Evolutionary conservation across 2,888 invertebrate genomes (phyloP).

Genomic region (Meloe dianella): DNA sequence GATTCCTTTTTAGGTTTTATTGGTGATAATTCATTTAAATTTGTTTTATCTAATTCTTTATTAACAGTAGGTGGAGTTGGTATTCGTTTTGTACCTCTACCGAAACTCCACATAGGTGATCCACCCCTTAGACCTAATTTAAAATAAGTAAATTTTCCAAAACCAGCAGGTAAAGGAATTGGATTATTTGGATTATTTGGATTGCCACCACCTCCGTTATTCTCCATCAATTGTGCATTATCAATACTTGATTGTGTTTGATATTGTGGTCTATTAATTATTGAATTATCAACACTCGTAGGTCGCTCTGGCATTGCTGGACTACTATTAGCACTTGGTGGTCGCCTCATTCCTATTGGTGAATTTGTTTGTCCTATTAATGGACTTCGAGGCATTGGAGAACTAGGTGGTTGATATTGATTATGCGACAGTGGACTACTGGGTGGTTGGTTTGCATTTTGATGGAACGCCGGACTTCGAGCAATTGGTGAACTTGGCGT

Average conservation of each 20-base stretch:
- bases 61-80: constrained; percentile 48
- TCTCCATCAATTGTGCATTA: constrained; percentile 19
- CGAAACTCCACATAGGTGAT: constrained; percentile 69
- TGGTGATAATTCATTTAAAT: constrained; percentile 31
- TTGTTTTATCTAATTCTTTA: constrained; percentile 30
- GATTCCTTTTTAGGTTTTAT: constrained; percentile 59
- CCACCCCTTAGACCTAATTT: constrained; percentile 71
- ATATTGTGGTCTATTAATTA: constrained; percentile 25
- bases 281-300: constrained; percentile 66
- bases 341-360: constrained; percentile 64
- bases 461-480: constrained; percentile 65
- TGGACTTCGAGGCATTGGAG: constrained; percentile 58
- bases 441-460: constrained; percentile 57
- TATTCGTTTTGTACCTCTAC: constrained; percentile 57
- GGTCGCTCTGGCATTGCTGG: constrained; percentile 66
- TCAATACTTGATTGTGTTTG: constrained; percentile 20
- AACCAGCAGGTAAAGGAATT: constrained; percentile 66
- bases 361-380: constrained; percentile 59
- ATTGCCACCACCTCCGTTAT: constrained; percentile 60
- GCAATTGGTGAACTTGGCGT: constrained; percentile 67
- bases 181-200: constrained; percentile 65
- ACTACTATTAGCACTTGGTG: constrained; percentile 63
- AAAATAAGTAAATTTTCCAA: constrained; percentile 66
- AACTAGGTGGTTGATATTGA: constrained; percentile 61
- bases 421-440: constrained; percentile 62